Percentiles rank a stretch among this genome's conserved stretches.
Conservation (phyloP, 2,888 invertebrate species). For the Phanerotoma sp. region DNA sequence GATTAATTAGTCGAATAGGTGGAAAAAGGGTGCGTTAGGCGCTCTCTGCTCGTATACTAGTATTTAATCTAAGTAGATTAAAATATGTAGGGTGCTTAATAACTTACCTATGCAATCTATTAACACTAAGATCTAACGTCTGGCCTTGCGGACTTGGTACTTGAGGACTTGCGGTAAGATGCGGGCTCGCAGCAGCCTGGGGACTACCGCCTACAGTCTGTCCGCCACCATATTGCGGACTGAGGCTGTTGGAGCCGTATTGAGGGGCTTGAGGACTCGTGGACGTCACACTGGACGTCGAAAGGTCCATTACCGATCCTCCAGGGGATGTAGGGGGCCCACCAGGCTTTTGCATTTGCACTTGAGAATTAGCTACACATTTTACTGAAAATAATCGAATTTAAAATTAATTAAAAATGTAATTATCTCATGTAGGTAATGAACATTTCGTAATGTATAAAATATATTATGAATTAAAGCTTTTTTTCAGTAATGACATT, state of each 20-base stretch:
- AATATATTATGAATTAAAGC: no score
- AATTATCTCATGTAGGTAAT: no score
- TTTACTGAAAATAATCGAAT: constrained; percentile 70
- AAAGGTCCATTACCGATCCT: constrained; percentile 82
- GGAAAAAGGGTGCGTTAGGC: no score
- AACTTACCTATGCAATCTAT: constrained; percentile 78
- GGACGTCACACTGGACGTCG: constrained; percentile 81
- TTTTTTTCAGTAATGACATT: constrained; percentile 14
- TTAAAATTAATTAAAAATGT: no score
- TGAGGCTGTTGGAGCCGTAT: constrained; percentile 65
- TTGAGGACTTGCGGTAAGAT: constrained; percentile 82
- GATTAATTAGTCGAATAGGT: no score
- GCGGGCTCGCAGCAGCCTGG: constrained; percentile 83
- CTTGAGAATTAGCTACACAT: constrained; percentile 74
- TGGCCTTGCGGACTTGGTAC: constrained; percentile 91
- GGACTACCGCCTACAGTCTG: constrained; percentile 77
- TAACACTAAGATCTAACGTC: constrained; percentile 86
- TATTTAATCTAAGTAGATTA: no score
- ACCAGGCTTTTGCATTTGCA: constrained; percentile 63
- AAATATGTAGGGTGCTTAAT: no score
- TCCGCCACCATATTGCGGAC: constrained; percentile 71
- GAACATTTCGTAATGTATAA: no score
- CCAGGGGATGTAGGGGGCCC: constrained; percentile 73
- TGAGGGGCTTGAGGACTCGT: constrained; percentile 77
- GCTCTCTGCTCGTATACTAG: no score